Evolutionary conservation across 2,113 vertebrate species (phyloP).

Genomic region (Rhinolophus sinicus): DNA sequence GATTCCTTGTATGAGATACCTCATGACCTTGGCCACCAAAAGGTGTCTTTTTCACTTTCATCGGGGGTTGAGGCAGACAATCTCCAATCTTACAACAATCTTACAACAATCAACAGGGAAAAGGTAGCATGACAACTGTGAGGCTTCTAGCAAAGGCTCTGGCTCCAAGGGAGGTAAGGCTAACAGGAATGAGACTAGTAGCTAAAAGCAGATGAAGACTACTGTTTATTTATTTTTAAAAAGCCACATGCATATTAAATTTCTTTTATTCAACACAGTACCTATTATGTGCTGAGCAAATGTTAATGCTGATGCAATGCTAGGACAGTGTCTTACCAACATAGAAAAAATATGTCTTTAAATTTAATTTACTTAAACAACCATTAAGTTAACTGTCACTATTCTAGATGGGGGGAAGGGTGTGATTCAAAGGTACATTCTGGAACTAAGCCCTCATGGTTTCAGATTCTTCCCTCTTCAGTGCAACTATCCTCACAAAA

Average conservation of each 20-base stretch:
- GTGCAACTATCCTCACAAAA: background rate
- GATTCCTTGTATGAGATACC: background rate
- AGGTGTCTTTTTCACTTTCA: background rate
- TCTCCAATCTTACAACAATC: background rate
- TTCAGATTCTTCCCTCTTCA: background rate
- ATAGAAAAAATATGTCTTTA: background rate
- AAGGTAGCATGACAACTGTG: background rate
- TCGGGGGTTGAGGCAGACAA: background rate
- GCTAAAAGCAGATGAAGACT: background rate
- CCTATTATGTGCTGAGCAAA: background rate
- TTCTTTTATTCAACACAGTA: constrained; percentile 39
- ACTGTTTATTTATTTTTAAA: background rate
- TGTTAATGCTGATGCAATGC: background rate
- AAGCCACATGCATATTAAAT: background rate
- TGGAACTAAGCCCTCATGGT: background rate
- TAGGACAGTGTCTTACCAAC: background rate
- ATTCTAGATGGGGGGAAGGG: background rate
- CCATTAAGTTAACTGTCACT: background rate
- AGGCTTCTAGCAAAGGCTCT: background rate
- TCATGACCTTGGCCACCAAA: background rate
- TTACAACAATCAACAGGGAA: background rate
- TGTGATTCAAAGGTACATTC: background rate
- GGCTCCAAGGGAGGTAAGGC: background rate
- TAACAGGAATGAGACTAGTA: background rate
- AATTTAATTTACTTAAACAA: background rate